phyloP scores from a whole-genome alignment of 2,113 vertebrate genomes.

The Caranx melampygus region DNA sequence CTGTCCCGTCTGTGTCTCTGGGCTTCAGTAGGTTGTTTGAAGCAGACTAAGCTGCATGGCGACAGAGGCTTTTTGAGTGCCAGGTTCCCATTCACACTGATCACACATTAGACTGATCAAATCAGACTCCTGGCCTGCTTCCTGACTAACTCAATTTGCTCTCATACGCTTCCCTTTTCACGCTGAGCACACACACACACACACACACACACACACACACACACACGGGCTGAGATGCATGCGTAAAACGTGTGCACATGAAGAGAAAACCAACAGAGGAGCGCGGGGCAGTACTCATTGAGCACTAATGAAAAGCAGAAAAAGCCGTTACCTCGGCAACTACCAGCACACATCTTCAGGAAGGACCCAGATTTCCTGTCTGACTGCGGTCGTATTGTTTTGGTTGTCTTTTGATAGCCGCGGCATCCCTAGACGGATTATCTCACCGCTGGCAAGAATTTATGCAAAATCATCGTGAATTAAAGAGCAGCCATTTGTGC shows the following conservation, averaged over 20 bases:
- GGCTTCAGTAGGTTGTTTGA: constrained; percentile 56
- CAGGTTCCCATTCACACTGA: constrained; percentile 77
- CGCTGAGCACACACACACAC: constrained; percentile 43
- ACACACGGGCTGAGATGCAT: constrained; percentile 16
- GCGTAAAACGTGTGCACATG: constrained; percentile 43
- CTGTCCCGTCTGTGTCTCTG: constrained; percentile 36
- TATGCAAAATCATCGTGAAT: constrained; percentile 66
- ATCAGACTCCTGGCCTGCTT: constrained; percentile 79
- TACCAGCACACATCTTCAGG: constrained; percentile 77
- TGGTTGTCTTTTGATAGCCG: constrained; percentile 64
- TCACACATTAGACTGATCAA: constrained; percentile 81
- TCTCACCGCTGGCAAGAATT: constrained; percentile 63
- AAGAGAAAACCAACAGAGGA: constrained; percentile 66
- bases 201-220: constrained; percentile 20
- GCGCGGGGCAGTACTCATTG: constrained; percentile 71
- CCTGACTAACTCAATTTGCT: constrained; percentile 80
- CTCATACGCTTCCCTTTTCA: constrained; percentile 74
- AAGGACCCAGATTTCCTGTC: constrained; percentile 78
- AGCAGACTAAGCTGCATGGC: constrained; percentile 64
- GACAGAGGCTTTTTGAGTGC: constrained; percentile 65
- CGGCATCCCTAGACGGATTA: constrained; percentile 71
- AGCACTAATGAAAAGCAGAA: constrained; percentile 79
- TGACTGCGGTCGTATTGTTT: constrained; percentile 73
- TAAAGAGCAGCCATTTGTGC: constrained; percentile 32
- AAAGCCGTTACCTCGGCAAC: constrained; percentile 78